These are phyloP conservation scores for Naja naja DNA, from an alignment of 2,113 vertebrate species.

Conservation along the genomic window DNA sequence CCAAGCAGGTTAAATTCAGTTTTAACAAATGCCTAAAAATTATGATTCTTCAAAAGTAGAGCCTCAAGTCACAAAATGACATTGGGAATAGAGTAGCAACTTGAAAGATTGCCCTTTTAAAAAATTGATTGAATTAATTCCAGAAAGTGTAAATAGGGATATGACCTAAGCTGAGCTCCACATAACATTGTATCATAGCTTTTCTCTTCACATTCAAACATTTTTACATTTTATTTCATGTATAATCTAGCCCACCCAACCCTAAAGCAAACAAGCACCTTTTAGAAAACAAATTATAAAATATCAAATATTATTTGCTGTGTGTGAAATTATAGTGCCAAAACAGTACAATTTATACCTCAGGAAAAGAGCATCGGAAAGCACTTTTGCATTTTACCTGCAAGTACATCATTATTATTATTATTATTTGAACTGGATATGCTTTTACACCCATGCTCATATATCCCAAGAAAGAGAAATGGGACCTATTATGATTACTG, in stretches of 20 bases:
- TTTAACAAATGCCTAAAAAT: not conserved
- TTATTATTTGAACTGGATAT: not conserved
- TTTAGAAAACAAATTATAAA: not conserved
- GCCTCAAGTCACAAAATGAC: not conserved
- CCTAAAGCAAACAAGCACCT: not conserved
- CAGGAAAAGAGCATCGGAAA: not conserved
- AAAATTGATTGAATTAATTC: not conserved
- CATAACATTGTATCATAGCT: not conserved
- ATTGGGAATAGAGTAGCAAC: not conserved
- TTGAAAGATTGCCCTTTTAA: not conserved
- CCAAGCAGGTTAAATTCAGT: not conserved
- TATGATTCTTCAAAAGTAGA: not conserved
- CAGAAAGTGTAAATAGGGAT: not conserved
- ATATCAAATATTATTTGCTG: not conserved
- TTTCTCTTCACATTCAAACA: not conserved
- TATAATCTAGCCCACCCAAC: not conserved
- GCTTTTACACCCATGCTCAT: not conserved
- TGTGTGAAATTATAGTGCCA: not conserved
- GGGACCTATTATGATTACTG: not conserved
- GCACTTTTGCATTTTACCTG: not conserved
- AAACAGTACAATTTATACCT: not conserved
- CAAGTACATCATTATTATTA: not conserved
- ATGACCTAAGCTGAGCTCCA: not conserved
- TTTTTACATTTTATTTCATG: not conserved
- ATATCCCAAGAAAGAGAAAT: not conserved